Base-by-base conservation (phyloP, 1,140 invertebrate genomes). In the Trinorchestia longiramus region DNA sequence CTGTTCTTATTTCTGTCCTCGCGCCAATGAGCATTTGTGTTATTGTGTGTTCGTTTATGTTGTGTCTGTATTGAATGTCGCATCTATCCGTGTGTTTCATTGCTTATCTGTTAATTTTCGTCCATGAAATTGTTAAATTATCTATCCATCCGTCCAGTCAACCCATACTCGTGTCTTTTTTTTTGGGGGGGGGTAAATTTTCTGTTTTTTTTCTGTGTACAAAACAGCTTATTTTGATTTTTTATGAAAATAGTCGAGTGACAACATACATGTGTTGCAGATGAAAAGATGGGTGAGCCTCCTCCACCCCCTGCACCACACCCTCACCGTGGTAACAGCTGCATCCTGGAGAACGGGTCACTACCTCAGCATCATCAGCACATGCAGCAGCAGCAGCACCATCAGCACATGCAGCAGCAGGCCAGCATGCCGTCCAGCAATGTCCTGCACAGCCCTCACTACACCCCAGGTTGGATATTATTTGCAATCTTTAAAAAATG, bases 231-330 rank as follows among this genome's bases (percentile, higher is more conserved):
- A 77, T 77, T 17, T 53, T 53, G 6, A 53, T 19, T 53, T 53
- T 53, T n/a, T n/a, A 6, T 53, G 47, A 53, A 53, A 53, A 53
- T 19, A 53, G 47, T 8, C 19, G 47, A 53, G 6, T 53, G 47
- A 53, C 19, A 53, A 53, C 3, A 90, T 45, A 47, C 19, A 11
- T 36, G 57, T 53, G 1, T 43, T 90, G 62, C 87, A 95, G 87
- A 95, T 77, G 87, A 95, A 40, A 95, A 96, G 44, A 95, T 95
- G 57, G 96, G 95, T 23, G 95, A 95, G 47, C 94, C 96, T 43
- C 96, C 96, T 0, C 96, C 96, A 40, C 96, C 96, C 4, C 96
- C 96, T 1, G 96, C 96, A 1, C 96, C 96, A 6, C 96, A 96
- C 95, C 92, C 96, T n/a, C 96, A 96, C 91, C 95, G 96, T 6